Evolutionary conservation across 2,888 invertebrate species (phyloP).

Genomic region (Monoplex corrugatus): DNA sequence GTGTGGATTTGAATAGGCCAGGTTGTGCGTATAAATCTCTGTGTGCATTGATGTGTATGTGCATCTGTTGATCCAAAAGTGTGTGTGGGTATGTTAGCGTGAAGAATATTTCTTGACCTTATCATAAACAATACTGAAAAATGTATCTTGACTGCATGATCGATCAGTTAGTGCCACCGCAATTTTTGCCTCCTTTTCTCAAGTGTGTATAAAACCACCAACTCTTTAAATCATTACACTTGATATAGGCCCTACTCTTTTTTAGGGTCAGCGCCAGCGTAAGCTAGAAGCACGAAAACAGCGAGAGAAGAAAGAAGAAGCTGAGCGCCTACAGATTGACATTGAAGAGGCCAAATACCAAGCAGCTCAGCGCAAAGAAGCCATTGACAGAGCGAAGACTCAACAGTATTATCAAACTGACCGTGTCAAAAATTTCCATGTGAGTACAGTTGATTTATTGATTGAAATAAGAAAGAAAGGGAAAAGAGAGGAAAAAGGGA

Average conservation of each 20-base stretch:
- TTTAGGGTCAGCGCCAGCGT: conserved; percentile 54
- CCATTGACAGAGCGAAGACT: conserved; percentile 81
- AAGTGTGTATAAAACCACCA: too few relatives aligned
- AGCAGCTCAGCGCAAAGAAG: conserved; percentile 78
- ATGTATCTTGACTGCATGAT: background rate
- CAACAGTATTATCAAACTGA: conserved; percentile 82
- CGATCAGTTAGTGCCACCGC: background rate
- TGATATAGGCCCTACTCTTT: background rate
- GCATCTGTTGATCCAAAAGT: background rate
- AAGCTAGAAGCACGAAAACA: conserved; percentile 80
- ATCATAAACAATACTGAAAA: too few relatives aligned
- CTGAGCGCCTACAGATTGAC: conserved; percentile 77
- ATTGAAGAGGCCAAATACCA: conserved; percentile 81
- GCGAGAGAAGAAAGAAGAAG: conserved; percentile 80
- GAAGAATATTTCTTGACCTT: too few relatives aligned
- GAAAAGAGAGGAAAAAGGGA: too few relatives aligned
- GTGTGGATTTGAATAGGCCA: background rate
- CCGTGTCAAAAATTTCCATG: conserved; percentile 81
- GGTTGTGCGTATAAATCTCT: background rate
- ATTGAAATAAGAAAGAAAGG: background rate
- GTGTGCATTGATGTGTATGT: background rate
- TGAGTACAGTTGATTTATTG: conserved; percentile 64
- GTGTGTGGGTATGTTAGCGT: too few relatives aligned
- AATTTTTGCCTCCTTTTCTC: too few relatives aligned
- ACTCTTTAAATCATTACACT: background rate